Conservation (phyloP, 2,113 vertebrate genomes). For the Arothron firmamentum region DNA sequence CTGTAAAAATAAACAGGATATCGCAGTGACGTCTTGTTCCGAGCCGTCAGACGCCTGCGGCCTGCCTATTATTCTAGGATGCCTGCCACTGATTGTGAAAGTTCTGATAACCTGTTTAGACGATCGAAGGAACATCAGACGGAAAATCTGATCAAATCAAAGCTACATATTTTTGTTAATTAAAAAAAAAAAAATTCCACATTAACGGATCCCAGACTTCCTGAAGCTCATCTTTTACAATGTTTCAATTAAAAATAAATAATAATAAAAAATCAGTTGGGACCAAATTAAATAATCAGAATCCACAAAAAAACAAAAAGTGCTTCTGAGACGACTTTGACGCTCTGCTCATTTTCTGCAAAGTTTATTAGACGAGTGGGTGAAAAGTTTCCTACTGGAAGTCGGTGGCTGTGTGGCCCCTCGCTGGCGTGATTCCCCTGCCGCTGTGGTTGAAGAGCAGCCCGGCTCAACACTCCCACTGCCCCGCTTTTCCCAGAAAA, state of each 20-base stretch:
- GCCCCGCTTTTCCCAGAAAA: conserved; percentile 59
- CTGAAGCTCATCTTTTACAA: too few species aligned
- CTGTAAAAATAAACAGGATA: conserved; percentile 70
- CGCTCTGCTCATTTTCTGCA: not conserved
- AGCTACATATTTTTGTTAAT: conserved; percentile 6
- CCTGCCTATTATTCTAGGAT: conserved; percentile 56
- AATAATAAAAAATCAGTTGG: too few species aligned
- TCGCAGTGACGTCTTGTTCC: conserved; percentile 70
- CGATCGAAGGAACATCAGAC: conserved; percentile 33
- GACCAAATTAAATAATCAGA: too few species aligned
- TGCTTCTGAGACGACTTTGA: not conserved
- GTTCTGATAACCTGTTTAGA: conserved; percentile 55
- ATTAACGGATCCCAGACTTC: not conserved
- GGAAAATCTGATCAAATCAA: conserved; percentile 67
- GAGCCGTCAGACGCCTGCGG: conserved; percentile 41
- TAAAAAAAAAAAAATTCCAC: not conserved
- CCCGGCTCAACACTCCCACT: conserved; percentile 54
- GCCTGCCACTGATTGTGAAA: conserved; percentile 56
- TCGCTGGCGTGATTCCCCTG: conserved; percentile 61
- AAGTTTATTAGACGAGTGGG: conserved; percentile 26
- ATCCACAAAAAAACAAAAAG: not conserved
- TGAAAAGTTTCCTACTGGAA: conserved; percentile 47
- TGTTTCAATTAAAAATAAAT: too few species aligned
- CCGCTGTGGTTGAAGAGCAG: conserved; percentile 45
- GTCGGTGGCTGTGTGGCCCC: conserved; percentile 44